A percentile compares a stretch with the other conserved stretches of the same genome.
phyloP scores from a whole-genome alignment of 2,888 invertebrate species.

The Brachycybe producta region DNA sequence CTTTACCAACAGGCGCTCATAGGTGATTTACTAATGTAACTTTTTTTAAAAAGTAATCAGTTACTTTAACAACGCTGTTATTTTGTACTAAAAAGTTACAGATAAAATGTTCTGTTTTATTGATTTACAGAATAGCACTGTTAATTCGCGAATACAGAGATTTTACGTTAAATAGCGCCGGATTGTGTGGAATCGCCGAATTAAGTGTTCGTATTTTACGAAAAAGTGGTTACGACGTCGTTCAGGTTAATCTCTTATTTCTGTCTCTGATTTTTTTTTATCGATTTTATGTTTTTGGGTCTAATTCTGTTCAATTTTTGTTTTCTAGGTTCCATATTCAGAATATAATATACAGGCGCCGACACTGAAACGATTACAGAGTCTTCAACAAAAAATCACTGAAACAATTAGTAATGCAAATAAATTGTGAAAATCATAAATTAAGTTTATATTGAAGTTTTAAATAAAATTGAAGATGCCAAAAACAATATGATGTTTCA shows the following conservation, averaged over 20 bases:
- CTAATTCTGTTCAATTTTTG: background rate
- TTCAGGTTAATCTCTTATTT: conserved; percentile 9
- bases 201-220: conserved; percentile 4
- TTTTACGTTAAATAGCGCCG: conserved; percentile 1
- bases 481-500: no score
- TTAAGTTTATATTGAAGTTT: no score
- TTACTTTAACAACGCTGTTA: background rate
- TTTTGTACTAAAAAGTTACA: background rate
- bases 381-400: conserved; percentile 10
- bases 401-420: no score
- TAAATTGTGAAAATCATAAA: no score
- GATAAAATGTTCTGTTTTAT: background rate
- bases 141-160: conserved; percentile 11
- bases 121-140: conserved; percentile 11
- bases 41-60: background rate
- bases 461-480: no score
- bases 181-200: background rate
- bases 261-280: background rate
- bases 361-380: conserved; percentile 10
- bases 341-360: conserved; percentile 9
- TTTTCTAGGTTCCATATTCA: conserved; percentile 8
- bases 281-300: background rate
- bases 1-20: background rate
- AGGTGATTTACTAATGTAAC: background rate
- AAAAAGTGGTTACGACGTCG: conserved; percentile 10